These are phyloP conservation scores for Paguma larvata DNA, from an alignment of 2,797 vertebrate genomes.

Conservation along the genomic window DNA sequence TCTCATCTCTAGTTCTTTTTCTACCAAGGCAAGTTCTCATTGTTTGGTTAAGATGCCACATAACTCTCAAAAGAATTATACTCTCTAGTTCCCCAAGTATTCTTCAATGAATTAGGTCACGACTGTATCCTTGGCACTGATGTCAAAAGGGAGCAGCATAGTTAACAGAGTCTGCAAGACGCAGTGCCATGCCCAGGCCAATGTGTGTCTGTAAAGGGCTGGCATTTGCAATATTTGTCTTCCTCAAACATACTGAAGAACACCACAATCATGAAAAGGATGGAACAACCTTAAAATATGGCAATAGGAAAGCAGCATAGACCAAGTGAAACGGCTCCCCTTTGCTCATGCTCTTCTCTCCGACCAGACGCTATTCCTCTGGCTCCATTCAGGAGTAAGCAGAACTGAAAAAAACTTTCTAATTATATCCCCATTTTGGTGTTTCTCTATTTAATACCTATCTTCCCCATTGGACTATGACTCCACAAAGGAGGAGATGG, in stretches of 20 bases:
- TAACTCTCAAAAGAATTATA: background rate
- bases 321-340: background rate
- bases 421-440: background rate
- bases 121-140: background rate
- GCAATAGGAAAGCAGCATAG: background rate
- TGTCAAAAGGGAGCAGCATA: background rate
- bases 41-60: background rate
- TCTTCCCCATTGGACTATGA: background rate
- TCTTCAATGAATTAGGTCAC: background rate
- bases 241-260: background rate
- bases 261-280: background rate
- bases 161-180: background rate
- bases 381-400: background rate
- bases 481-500: background rate
- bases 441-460: background rate
- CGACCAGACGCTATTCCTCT: background rate
- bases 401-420: background rate
- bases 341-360: background rate
- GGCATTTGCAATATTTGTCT: background rate
- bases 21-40: constrained; percentile 10
- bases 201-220: background rate
- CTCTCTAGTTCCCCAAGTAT: background rate
- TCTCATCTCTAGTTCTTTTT: background rate
- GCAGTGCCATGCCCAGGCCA: background rate
- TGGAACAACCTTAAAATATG: background rate